Base-by-base conservation (phyloP, 2,888 invertebrate species). In the Calameuta idolon region DNA sequence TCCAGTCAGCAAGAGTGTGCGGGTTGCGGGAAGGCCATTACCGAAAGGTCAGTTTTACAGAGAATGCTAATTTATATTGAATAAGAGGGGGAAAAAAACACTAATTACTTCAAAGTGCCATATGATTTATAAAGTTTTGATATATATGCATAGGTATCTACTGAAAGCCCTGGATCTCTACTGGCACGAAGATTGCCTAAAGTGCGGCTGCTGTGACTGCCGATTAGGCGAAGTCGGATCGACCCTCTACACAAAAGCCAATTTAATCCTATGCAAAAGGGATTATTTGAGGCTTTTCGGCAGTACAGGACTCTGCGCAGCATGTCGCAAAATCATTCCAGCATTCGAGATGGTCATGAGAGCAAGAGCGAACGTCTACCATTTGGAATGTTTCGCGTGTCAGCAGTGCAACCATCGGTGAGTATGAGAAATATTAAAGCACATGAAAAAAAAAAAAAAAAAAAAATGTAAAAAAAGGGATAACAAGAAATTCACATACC, bases 321-420 rank as follows among this genome's bases (percentile, higher is more conserved):
- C 98, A 33, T 99, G 99, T 93, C 96, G 96, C 91, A 99, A 99
- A 93, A 97, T 97, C 90, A 99, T 99, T 91, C 99, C 99, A 4
- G 98, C 99, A 76, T 99, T 98, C 92, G 99, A 99, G 93, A 98
- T 99, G 98, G 99, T 99, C 86, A 99, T 99, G 99, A 94, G 98
- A 85, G 98, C 98, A 74, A 95, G 97, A 87, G 97, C 96, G 92
- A 98, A 99, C 90, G 99, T 99, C 81, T 99, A 99, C 92, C 99
- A 99, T 91, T 94, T 99, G 88, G 98, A 99, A 92, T 99, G 99
- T 92, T 99, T 99, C 92, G 98, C 98, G 76, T 99, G 99, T 91
- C 98, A 99, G 90, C 98, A 98, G 92, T 99, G 99, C 92, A 98
- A 98, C 92, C 98, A 99, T 93, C 97, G 98, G 98, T 98, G 90